Evolutionary conservation across 2,113 vertebrate genomes (phyloP), one percentile per base, ranked within the genome.

Genomic region (Caretta caretta): DNA sequence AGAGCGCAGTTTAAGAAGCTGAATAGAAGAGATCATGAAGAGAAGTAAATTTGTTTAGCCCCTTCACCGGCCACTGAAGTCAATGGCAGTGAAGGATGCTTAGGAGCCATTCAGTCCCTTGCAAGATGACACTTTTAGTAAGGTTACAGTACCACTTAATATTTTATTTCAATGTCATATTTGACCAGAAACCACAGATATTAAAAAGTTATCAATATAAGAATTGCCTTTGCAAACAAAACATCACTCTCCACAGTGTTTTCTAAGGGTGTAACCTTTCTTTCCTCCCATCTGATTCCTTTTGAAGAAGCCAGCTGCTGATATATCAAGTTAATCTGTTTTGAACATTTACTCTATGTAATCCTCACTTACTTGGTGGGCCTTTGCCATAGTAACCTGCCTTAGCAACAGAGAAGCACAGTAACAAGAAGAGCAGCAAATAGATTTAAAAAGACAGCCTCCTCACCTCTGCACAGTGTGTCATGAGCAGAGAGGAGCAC

Each of bases 341-440:
- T 92, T 87, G 95, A 97, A 90, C 92, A 95, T 95, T 96, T 95
- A 59, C 80, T 86, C 56, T 87, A 54, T 79, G 54, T 76, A 96
- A 95, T 93, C 95, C 90, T 96, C 86, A 86, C 87, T 95, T 97
- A 86, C 94, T 96, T 96, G 87, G 75, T 93, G 54, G 96, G 38
- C 42, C 84, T 98, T 98, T 97, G 94, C 96, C 96, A 96, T 97
- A 98, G 98, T 98, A 98, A 98, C 96, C 96, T 93, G 78, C 94
- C 97, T 96, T 98, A 96, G 97, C 98, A 98, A 97, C 97, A 20
- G 25, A 62, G 35, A 95, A 53, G 85, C 83, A 86, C 83, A 90
- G 75, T 69, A 89, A 83, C 82, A 92, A 87, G 16, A 17, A 76
- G 56, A 96, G 0, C 14, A 94, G 84, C 69, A 88, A 94, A 89